These are phyloP conservation scores for Macropus fuliginosus DNA, from an alignment of 2,797 vertebrate genomes.

Conservation along the genomic window DNA sequence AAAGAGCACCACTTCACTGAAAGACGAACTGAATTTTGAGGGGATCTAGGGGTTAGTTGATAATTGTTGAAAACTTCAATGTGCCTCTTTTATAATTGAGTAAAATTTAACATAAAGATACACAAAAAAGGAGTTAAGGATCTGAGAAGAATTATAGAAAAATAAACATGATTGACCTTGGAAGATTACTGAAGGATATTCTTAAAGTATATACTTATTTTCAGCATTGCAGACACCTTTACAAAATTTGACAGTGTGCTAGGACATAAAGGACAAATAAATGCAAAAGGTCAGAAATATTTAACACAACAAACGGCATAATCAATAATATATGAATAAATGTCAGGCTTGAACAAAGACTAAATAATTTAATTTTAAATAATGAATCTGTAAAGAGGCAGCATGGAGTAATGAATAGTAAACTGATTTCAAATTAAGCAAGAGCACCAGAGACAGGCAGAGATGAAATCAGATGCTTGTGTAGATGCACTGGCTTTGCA, in stretches of 20 bases:
- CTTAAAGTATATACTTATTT: neutral
- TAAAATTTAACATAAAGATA: neutral
- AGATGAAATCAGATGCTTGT: neutral
- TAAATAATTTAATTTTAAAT: slow-evolving; percentile 9
- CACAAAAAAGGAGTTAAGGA: neutral
- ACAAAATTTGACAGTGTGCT: neutral
- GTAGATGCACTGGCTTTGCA: neutral
- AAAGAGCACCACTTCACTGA: neutral
- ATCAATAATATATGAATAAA: slow-evolving; percentile 2
- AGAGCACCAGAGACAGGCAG: neutral
- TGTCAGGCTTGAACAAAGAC: neutral
- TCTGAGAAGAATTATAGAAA: neutral
- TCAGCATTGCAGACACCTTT: neutral
- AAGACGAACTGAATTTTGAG: neutral
- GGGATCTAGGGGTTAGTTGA: neutral
- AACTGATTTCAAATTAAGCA: neutral
- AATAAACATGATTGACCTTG: neutral
- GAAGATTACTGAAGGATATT: neutral
- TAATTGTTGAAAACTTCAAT: neutral
- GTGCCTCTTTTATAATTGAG: neutral
- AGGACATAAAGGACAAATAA: neutral
- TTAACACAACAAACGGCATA: neutral
- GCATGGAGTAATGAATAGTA: neutral
- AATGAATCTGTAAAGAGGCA: neutral
- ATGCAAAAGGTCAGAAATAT: neutral